Evolutionary conservation across 1,140 invertebrate species (phyloP).

Genomic region (fruit fly (Drosophila melanogaster)): DNA sequence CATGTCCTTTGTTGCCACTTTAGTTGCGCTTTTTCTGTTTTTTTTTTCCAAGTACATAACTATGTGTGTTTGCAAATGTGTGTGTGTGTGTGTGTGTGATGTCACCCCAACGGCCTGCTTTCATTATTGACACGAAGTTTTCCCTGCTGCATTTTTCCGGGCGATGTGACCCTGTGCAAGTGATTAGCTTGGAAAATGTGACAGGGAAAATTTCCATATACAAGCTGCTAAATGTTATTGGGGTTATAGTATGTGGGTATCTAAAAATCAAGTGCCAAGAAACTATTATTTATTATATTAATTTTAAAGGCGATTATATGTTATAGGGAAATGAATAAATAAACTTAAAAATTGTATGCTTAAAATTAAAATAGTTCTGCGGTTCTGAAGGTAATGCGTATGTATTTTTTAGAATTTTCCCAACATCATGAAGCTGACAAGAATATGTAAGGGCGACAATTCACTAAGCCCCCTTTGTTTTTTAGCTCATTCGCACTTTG

Average conservation of each 20-base stretch:
- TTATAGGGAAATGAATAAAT: too few species aligned
- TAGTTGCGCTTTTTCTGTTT: constrained; percentile 60
- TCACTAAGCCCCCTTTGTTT: constrained; percentile 5
- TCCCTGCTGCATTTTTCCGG: constrained; percentile 17
- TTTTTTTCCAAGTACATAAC: background rate
- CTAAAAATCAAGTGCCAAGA: background rate
- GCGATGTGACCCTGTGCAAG: constrained; percentile 11
- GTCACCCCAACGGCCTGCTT: constrained; percentile 25
- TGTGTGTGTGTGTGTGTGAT: constrained; percentile 23
- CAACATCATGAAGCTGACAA: background rate
- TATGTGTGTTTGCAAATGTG: background rate
- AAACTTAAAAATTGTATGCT: background rate
- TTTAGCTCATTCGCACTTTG: background rate
- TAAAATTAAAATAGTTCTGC: too few species aligned
- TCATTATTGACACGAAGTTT: constrained; percentile 11
- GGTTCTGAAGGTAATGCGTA: too few species aligned
- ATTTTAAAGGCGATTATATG: background rate
- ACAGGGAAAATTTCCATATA: constrained; percentile 8
- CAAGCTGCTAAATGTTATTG: background rate
- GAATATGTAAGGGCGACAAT: constrained; percentile 2
- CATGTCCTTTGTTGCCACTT: constrained; percentile 51
- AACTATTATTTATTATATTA: too few species aligned
- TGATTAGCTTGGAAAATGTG: constrained; percentile 18
- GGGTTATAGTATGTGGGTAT: background rate
- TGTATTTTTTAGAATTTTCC: background rate